Percentiles rank a stretch among this genome's conserved stretches.
phyloP scores from a whole-genome alignment of 2,888 invertebrate genomes.

The Drosophila anomelani region DNA sequence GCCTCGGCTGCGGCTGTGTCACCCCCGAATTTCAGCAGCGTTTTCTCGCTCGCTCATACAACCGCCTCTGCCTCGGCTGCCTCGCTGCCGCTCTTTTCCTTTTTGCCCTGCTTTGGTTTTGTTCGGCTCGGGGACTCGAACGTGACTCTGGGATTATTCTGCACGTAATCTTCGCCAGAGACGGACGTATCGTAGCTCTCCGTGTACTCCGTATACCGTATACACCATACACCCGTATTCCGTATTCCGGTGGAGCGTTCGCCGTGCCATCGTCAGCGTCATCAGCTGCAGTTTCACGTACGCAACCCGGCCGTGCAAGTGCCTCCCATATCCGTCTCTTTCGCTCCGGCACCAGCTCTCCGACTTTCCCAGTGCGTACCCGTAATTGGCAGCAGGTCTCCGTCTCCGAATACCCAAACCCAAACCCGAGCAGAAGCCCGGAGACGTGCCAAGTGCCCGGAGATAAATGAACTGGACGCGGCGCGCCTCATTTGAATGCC shows the following conservation, averaged over 20 bases:
- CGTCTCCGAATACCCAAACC: slow-evolving; percentile 6
- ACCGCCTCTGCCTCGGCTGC: slow-evolving; percentile 28
- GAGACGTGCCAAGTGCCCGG: slow-evolving; percentile 70
- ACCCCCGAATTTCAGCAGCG: slow-evolving; percentile 5
- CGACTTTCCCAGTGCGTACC: slow-evolving; percentile 56
- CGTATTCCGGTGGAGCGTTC: slow-evolving; percentile 21
- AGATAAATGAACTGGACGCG: slow-evolving; percentile 72
- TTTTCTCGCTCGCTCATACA: slow-evolving; percentile 25
- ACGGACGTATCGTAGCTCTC: slow-evolving; percentile 75
- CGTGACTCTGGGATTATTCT: slow-evolving; percentile 84
- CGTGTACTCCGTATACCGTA: slow-evolving; percentile 47
- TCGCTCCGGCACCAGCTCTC: slow-evolving; percentile 2
- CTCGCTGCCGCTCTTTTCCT: slow-evolving; percentile 61
- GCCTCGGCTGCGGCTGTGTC: slow-evolving; percentile 15
- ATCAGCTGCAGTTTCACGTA: slow-evolving; percentile 74
- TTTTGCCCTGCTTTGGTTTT: slow-evolving; percentile 84
- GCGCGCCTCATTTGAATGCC: slow-evolving; percentile 79
- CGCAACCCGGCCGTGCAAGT: slow-evolving; percentile 63
- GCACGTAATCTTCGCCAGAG: slow-evolving; percentile 84
- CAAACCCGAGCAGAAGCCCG: slow-evolving; percentile 37
- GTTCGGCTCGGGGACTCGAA: slow-evolving; percentile 84
- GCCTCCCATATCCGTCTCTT: slow-evolving; percentile 36
- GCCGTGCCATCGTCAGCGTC: slow-evolving; percentile 51
- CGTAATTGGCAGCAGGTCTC: slow-evolving; percentile 78
- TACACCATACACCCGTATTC: slow-evolving; percentile 21